These are phyloP conservation scores for Oophaga pumilio DNA, from an alignment of 2,113 vertebrate genomes.

Conservation along the genomic window DNA sequence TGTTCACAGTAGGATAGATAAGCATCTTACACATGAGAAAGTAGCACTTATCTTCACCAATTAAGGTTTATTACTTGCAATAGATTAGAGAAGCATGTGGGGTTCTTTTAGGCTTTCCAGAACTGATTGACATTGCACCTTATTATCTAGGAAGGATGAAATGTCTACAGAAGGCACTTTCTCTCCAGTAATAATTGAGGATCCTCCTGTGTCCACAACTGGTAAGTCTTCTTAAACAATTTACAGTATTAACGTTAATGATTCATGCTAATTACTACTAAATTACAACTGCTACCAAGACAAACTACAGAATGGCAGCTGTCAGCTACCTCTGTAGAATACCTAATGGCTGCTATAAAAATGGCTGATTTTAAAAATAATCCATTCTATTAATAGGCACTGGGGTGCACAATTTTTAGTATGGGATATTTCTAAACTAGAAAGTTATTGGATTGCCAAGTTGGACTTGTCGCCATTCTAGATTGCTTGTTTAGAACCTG, in stretches of 20 bases:
- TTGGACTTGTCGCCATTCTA: no score
- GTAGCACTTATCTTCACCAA: background rate
- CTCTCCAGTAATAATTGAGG: slow-evolving; percentile 28
- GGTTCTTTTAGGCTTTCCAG: slow-evolving; percentile 14
- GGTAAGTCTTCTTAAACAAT: slow-evolving; percentile 57
- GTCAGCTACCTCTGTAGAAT: background rate
- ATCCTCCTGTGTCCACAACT: slow-evolving; percentile 37
- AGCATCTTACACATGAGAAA: background rate
- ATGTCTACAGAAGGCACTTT: slow-evolving; percentile 9
- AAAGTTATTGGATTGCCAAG: background rate
- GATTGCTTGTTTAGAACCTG: background rate
- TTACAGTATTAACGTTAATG: background rate
- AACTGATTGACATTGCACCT: slow-evolving; percentile 28
- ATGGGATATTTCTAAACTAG: background rate
- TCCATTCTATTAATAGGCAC: background rate
- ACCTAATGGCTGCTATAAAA: background rate
- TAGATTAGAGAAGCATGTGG: background rate
- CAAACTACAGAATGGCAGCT: background rate
- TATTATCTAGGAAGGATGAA: slow-evolving; percentile 53
- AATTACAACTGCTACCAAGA: background rate
- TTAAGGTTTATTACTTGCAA: background rate
- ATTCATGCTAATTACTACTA: slow-evolving; percentile 8
- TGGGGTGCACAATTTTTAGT: background rate
- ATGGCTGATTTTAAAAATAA: no score
- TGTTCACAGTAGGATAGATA: slow-evolving; percentile 8